Evolutionary conservation across 1,140 invertebrate genomes (phyloP), one percentile per base, ranked within the genome.

Genomic region (Drosophila prosaltans): DNA sequence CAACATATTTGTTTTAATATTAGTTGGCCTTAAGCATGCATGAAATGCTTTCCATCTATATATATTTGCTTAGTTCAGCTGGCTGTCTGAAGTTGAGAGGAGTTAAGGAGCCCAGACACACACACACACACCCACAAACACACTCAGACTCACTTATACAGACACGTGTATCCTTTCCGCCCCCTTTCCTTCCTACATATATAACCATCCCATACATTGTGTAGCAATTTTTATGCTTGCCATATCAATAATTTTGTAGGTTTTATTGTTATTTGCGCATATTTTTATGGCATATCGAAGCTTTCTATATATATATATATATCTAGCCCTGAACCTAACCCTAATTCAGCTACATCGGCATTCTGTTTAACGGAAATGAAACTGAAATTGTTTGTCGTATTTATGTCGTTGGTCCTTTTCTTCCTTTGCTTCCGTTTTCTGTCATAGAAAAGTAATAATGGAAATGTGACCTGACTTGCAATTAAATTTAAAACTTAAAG

Each of bases 191-290:
- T 16, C 16, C 16, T 16, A 16, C 16, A 16, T 16, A 16, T 16
- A 36, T n/a, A n/a, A 51, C 21, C 45, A 51, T 51, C 8, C 7
- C 7, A 21, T 16, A 69, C 79, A 82, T 83, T 77, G 72, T 67
- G 68, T 65, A 74, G 77, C 77, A 81, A 84, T 81, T 89, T 89
- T 72, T 80, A 73, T 86, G 70, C 73, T 26, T 60, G 65, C 78
- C 82, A 82, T 89, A 90, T 78, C 85, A 89, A 89, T 89, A 84
- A 89, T 84, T 89, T 90, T 62, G 73, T 76, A 78, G 85, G 72
- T 79, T 89, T 89, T 89, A 89, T 89, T 84, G 84, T 89, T 89
- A 89, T 89, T 89, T 84, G 80, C 69, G 62, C 71, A 80, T 76
- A 88, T 88, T 86, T 89, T 88, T 89, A 84, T 88, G 77, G 45